Base-by-base conservation (phyloP, 2,888 invertebrate genomes). In the Creontiades dilutus region DNA sequence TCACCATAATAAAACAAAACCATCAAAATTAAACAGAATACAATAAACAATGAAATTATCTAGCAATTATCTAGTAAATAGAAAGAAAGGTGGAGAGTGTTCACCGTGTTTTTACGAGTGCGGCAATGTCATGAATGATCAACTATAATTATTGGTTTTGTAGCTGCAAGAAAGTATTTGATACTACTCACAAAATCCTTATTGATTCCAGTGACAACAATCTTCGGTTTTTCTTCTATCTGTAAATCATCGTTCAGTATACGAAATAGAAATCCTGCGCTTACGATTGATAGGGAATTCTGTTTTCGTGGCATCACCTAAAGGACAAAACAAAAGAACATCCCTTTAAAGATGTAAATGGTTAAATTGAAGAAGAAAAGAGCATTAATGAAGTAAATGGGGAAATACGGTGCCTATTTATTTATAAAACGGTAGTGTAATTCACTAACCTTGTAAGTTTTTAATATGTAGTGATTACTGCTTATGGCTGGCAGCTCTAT, bases 211-310 rank as follows among this genome's bases (percentile, higher is more conserved):
- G 94, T 94, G 90, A 93, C 93, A 78, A 94, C 94, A 48, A 96
- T 92, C 91, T 93, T 92, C 91, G 94, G 93, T 92, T 93, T 94
- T n/a, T 94, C 94, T 55, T 94, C 93, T 0, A 96, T 94, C 11
- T 91, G 91, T 37, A 93, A 94, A n/a, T 81, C 94, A 93, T 91
- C 94, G 28, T 90, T 89, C 78, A 94, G 93, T 68, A 96, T 93
- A 92, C 95, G 94, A 86, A 96, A 94, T 5, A 95, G 93, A 92
- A 97, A 96, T 0, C 95, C 97, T 12, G 96, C 96, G 92, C 96
- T 97, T 0, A 97, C 95, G 89, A 96, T 95, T 0, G 97, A 96
- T 92, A 96, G 96, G 0, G 96, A 95, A 92, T 96, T 96, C 93
- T 96, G 96, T 0, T 96, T 95, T 90, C 96, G 94, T 0, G 96